These are phyloP conservation scores for Priocnemis perturbator DNA, from an alignment of 2,888 invertebrate genomes.

Conservation along the genomic window DNA sequence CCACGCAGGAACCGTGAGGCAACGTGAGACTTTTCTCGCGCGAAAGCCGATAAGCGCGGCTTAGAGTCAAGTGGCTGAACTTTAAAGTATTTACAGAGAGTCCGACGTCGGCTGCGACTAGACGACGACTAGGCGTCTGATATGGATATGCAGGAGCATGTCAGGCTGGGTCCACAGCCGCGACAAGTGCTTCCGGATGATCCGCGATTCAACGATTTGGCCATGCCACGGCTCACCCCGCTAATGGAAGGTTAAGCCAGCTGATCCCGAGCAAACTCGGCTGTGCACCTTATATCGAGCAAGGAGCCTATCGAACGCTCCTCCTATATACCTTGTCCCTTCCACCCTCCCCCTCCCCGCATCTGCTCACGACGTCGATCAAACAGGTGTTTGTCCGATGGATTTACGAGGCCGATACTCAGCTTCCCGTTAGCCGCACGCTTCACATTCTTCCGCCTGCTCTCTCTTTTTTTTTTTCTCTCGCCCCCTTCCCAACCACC, in stretches of 20 bases:
- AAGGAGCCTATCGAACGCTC: constrained; percentile 51
- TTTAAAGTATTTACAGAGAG: constrained; percentile 8
- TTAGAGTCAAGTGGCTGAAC: constrained; percentile 9
- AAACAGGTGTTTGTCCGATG: constrained; percentile 56
- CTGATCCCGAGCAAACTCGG: constrained; percentile 61
- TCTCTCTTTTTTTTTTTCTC: not conserved
- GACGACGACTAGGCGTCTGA: constrained; percentile 5
- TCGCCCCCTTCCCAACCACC: not conserved
- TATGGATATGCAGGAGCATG: constrained; percentile 35
- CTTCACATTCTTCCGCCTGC: not conserved
- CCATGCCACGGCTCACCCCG: constrained; percentile 41
- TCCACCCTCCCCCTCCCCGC: constrained; percentile 10
- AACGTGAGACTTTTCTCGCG: constrained; percentile 1
- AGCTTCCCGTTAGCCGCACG: not conserved
- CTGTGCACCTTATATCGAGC: constrained; percentile 57
- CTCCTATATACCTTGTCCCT: constrained; percentile 43
- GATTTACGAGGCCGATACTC: constrained; percentile 42
- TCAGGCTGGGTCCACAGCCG: not conserved
- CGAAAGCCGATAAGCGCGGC: constrained; percentile 1
- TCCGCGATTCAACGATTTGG: constrained; percentile 51
- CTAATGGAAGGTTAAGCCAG: constrained; percentile 66
- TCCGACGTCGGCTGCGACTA: no score
- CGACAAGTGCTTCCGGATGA: constrained; percentile 36
- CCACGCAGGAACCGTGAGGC: not conserved
- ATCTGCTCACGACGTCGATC: constrained; percentile 37